Percentiles rank a stretch among this genome's conserved stretches.
These are phyloP conservation scores for Limnephilus lunatus DNA, from an alignment of 2,888 invertebrate species.

Conservation along the genomic window DNA sequence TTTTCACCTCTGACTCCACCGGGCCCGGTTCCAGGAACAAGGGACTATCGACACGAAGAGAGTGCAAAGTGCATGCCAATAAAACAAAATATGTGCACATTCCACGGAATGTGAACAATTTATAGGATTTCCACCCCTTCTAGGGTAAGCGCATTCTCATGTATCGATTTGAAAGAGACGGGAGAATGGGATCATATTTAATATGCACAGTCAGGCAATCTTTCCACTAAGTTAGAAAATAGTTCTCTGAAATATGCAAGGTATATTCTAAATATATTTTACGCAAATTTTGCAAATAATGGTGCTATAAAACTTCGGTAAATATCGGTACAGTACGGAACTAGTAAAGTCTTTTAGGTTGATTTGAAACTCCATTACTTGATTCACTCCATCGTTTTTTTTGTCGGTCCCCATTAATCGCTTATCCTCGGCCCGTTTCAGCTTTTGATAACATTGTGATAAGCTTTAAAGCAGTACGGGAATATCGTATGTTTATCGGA, in stretches of 20 bases:
- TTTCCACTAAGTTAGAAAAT: not conserved
- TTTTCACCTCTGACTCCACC: not conserved
- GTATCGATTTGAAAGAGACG: not conserved
- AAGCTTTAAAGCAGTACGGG: not conserved
- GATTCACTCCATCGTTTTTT: too few relatives aligned
- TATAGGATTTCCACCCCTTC: not conserved
- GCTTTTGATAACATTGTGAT: too few relatives aligned
- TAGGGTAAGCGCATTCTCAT: not conserved
- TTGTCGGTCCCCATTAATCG: too few relatives aligned
- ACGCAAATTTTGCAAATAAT: not conserved
- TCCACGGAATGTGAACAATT: conserved; percentile 13
- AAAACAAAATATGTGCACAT: conserved; percentile 31
- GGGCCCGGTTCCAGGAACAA: not conserved
- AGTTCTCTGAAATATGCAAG: not conserved
- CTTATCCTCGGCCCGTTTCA: too few relatives aligned
- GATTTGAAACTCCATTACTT: too few relatives aligned
- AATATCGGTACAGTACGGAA: too few relatives aligned
- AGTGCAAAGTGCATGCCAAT: conserved; percentile 44
- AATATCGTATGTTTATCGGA: not conserved
- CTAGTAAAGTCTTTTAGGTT: too few relatives aligned
- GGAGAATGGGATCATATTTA: conserved; percentile 4
- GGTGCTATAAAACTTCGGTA: too few relatives aligned
- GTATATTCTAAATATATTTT: too few relatives aligned
- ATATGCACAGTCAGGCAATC: not conserved
- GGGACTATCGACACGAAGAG: not conserved